A percentile compares a stretch with the other conserved stretches of the same genome.
phyloP scores from a whole-genome alignment of 1,140 invertebrate species.

The Agrypnia vestita region DNA sequence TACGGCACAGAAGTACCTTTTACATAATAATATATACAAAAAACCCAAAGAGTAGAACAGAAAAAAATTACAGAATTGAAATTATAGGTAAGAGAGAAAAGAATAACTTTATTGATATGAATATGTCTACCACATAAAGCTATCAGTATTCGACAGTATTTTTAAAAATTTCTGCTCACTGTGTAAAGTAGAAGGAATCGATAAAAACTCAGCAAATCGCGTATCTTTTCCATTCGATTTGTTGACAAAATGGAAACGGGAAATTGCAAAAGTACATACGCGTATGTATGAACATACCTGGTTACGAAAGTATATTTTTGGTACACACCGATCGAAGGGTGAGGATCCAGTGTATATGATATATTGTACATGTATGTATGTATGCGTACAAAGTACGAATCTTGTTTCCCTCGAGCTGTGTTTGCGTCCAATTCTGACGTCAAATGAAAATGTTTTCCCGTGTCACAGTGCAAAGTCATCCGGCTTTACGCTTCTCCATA shows the following conservation, averaged over 20 bases:
- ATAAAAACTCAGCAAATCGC: conserved; percentile 23
- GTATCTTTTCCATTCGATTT: conserved; percentile 36
- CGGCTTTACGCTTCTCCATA: conserved; percentile 59
- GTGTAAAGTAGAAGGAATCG: background rate
- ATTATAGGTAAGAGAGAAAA: no score
- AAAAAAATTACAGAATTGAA: no score
- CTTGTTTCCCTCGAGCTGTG: conserved; percentile 54
- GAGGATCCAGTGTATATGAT: no score
- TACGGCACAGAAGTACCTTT: no score
- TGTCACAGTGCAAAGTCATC: conserved; percentile 55
- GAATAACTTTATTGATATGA: no score
- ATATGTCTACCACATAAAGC: no score
- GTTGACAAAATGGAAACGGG: background rate
- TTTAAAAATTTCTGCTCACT: background rate
- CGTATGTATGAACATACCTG: no score
- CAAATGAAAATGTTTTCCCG: conserved; percentile 61
- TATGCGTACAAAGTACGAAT: conserved; percentile 43
- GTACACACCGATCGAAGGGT: no score
- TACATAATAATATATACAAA: no score
- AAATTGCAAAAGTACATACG: conserved; percentile 3
- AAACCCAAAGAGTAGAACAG: no score
- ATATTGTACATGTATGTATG: background rate
- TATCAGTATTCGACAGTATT: no score
- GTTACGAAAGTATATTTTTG: no score
- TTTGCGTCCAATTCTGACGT: conserved; percentile 60